Percentiles rank a stretch among this genome's conserved stretches.
phyloP scores from a whole-genome alignment of 1,140 invertebrate species.

The Globodera ellingtonae region DNA sequence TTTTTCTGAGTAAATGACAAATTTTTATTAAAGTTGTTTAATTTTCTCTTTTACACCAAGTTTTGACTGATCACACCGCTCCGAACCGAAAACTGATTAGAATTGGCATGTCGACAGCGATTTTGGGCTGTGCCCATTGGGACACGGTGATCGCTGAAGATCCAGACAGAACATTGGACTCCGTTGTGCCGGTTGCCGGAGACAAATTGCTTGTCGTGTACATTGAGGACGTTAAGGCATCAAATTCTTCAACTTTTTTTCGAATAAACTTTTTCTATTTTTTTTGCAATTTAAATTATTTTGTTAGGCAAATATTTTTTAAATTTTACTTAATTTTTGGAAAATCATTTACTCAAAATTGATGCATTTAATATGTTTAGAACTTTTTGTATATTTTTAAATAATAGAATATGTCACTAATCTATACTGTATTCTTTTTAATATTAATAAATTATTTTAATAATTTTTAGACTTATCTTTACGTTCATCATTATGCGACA shows the following conservation, averaged over 20 bases:
- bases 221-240: constrained; percentile 87
- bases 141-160: constrained; percentile 81
- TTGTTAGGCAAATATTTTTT: too few relatives aligned
- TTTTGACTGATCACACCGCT: constrained; percentile 90
- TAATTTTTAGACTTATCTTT: constrained; percentile 76
- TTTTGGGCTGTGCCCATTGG: constrained; percentile 74
- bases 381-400: too few relatives aligned
- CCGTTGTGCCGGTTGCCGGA: constrained; percentile 79
- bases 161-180: constrained; percentile 83
- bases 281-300: too few relatives aligned
- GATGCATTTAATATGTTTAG: too few relatives aligned
- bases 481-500: constrained; percentile 77
- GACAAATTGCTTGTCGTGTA: constrained; percentile 89
- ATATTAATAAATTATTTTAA: neutral
- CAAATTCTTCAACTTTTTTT: neutral
- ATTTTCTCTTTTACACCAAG: too few relatives aligned
- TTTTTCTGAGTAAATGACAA: too few relatives aligned
- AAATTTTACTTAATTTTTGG: too few relatives aligned
- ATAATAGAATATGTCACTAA: too few relatives aligned
- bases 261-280: too few relatives aligned
- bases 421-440: neutral
- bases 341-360: too few relatives aligned
- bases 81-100: constrained; percentile 84
- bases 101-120: constrained; percentile 82
- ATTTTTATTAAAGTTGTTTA: too few relatives aligned